Percentiles rank a stretch among this genome's conserved stretches.
phyloP scores from a whole-genome alignment of 2,797 vertebrate species.

The Cryptoprocta ferox region DNA sequence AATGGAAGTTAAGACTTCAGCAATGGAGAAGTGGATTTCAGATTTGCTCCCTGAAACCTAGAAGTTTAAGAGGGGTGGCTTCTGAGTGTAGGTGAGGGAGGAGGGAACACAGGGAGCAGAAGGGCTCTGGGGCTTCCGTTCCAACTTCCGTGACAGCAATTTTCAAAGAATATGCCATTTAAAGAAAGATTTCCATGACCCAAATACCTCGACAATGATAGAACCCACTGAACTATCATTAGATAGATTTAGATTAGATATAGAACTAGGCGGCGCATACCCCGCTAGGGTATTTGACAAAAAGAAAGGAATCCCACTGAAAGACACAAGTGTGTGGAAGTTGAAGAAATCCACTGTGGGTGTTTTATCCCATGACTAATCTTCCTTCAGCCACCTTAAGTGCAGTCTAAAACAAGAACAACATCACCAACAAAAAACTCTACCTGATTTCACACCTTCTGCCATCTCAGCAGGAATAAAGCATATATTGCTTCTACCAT shows the following conservation, averaged over 20 bases:
- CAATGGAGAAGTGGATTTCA: not conserved
- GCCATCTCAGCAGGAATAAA: not conserved
- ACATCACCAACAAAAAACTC: not conserved
- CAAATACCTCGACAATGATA: not conserved
- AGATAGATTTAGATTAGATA: too few relatives aligned
- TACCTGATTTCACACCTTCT: not conserved
- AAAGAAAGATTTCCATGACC: not conserved
- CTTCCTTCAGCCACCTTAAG: not conserved
- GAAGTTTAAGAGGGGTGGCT: not conserved
- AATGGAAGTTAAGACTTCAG: not conserved
- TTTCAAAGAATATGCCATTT: not conserved
- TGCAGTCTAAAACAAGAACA: not conserved
- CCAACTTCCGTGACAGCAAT: not conserved
- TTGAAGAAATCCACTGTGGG: not conserved
- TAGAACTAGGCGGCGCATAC: rapidly evolving
- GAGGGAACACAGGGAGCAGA: rapidly evolving
- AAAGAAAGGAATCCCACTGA: not conserved
- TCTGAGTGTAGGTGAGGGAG: not conserved
- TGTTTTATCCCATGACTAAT: not conserved
- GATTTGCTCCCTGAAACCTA: not conserved
- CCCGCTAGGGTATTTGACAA: not conserved
- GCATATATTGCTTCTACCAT: rapidly evolving
- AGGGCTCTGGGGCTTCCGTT: not conserved
- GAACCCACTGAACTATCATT: not conserved
- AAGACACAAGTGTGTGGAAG: not conserved